Percentiles rank a stretch among this genome's conserved stretches.
These are phyloP conservation scores for Epinotia nisella DNA, from an alignment of 2,888 invertebrate species.

Conservation along the genomic window DNA sequence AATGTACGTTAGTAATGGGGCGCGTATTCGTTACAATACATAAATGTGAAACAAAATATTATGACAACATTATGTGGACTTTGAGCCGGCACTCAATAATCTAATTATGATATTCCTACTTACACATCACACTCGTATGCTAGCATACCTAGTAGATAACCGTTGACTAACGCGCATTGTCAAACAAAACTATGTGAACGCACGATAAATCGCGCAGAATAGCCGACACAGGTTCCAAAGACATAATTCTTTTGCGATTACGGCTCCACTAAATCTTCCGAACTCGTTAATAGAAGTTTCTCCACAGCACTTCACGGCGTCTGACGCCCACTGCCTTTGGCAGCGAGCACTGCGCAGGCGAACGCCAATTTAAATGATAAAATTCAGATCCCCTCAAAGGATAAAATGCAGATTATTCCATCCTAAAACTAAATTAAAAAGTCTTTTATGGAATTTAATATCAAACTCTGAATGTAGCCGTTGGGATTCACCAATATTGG, in stretches of 20 bases:
- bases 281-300: constrained; percentile 82
- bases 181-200: constrained; percentile 41
- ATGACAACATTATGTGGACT: too few relatives aligned
- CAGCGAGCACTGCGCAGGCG: constrained; percentile 68
- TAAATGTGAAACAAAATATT: too few relatives aligned
- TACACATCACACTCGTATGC: background rate
- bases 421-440: constrained; percentile 61
- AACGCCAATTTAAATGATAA: constrained; percentile 80
- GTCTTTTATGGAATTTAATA: constrained; percentile 45
- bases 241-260: constrained; percentile 78
- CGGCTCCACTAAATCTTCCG: constrained; percentile 76
- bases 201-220: constrained; percentile 56
- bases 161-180: constrained; percentile 20
- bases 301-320: constrained; percentile 70
- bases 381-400: constrained; percentile 76
- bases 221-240: constrained; percentile 62
- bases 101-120: too few relatives aligned
- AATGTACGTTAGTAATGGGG: too few relatives aligned
- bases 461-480: constrained; percentile 30
- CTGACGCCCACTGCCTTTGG: constrained; percentile 80
- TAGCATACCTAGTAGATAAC: background rate
- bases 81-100: too few relatives aligned
- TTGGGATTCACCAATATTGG: constrained; percentile 32
- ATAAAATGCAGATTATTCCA: constrained; percentile 72
- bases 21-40: too few relatives aligned